phyloP scores from a whole-genome alignment of 2,113 vertebrate species.

The Carassius auratus region DNA sequence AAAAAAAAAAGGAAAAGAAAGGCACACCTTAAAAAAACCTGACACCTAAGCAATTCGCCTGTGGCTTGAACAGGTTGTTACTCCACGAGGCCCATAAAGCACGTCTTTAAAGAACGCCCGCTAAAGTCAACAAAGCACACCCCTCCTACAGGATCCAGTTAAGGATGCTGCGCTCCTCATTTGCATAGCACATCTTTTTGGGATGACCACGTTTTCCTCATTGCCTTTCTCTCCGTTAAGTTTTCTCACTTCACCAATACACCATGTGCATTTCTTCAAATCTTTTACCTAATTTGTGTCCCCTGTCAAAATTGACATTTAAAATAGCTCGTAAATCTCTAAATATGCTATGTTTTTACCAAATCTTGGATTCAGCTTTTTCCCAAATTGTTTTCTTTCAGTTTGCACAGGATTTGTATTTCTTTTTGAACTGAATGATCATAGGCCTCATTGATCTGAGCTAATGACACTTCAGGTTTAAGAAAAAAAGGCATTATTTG shows the following conservation, averaged over 20 bases:
- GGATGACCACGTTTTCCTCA: neutral
- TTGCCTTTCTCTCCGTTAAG: neutral
- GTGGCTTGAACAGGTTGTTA: conserved; percentile 40
- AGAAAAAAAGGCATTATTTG: neutral
- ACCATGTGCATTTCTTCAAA: neutral
- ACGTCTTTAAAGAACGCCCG: conserved; percentile 42
- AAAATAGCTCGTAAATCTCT: neutral
- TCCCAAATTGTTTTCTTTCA: too few relatives aligned
- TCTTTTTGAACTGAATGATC: too few relatives aligned
- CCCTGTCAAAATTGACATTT: neutral
- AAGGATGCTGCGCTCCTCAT: conserved; percentile 56
- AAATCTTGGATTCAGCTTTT: neutral
- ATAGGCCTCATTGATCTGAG: too few relatives aligned
- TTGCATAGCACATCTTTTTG: conserved; percentile 55
- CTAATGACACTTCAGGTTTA: too few relatives aligned
- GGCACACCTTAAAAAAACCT: conserved; percentile 43
- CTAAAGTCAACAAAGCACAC: conserved; percentile 57
- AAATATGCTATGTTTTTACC: neutral
- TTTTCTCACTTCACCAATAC: neutral
- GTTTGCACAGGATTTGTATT: too few relatives aligned
- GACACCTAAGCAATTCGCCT: conserved; percentile 46
- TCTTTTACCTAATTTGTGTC: neutral
- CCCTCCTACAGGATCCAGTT: conserved; percentile 61
- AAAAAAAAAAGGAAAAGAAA: neutral
- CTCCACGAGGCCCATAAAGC: neutral